Evolutionary conservation across 53 echinoderm and acorn worm genomes (phyloP).

Genomic region (Mesocentrotus franciscanus): DNA sequence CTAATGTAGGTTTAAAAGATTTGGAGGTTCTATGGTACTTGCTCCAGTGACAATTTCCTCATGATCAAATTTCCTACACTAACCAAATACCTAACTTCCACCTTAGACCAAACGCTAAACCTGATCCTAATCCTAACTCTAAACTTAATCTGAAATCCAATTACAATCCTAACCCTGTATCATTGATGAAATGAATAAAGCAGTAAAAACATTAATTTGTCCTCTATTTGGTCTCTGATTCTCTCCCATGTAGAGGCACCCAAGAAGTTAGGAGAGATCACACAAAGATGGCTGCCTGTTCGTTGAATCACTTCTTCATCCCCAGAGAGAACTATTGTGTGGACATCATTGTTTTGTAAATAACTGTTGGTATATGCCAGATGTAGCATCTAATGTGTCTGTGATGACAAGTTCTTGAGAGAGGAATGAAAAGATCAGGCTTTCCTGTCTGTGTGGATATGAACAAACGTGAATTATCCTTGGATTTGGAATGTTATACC

Average conservation of each 20-base stretch:
- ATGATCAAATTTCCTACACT: too few relatives aligned
- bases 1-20: too few relatives aligned
- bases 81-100: background rate
- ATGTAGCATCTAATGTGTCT: slow-evolving; percentile 9
- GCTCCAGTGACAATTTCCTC: too few relatives aligned
- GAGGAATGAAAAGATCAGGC: background rate
- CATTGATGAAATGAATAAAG: too few relatives aligned
- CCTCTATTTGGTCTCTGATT: background rate
- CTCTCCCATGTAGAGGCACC: background rate
- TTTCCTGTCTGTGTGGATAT: background rate
- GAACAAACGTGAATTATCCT: background rate
- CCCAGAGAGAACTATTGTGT: background rate
- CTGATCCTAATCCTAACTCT: background rate
- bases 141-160: too few relatives aligned
- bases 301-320: slow-evolving; percentile 11
- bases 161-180: too few relatives aligned
- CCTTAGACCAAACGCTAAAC: background rate
- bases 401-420: background rate
- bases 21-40: too few relatives aligned
- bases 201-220: too few relatives aligned
- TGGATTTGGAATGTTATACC: background rate
- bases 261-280: slow-evolving; percentile 57
- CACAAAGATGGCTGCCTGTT: slow-evolving; percentile 48
- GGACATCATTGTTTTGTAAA: background rate
- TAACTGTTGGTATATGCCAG: slow-evolving; percentile 41